Evolutionary conservation across 2,113 vertebrate species (phyloP).

Genomic region (Ancistrus triradiatus): DNA sequence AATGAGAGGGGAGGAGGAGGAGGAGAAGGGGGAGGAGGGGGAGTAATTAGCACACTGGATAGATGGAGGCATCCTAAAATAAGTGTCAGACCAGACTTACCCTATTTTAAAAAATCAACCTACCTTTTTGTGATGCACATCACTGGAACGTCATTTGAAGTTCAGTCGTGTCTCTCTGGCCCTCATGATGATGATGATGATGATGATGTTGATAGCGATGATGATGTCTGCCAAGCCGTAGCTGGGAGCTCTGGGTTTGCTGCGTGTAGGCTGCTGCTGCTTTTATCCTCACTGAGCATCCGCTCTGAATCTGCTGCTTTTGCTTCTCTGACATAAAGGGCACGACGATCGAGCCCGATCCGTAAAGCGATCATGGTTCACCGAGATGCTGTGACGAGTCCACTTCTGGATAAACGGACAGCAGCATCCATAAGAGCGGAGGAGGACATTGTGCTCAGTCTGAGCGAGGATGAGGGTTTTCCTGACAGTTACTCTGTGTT

Average conservation of each 20-base stretch:
- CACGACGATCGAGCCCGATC: constrained; percentile 54
- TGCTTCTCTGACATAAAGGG: constrained; percentile 56
- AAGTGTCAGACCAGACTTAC: constrained; percentile 23
- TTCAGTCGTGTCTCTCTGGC: constrained; percentile 66
- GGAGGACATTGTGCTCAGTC: constrained; percentile 46
- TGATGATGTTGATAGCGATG: constrained; percentile 45
- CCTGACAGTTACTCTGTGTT: constrained; percentile 61
- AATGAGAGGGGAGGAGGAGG: constrained; percentile 17
- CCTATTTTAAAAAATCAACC: constrained; percentile 42
- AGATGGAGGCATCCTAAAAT: constrained; percentile 19
- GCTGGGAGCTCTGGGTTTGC: constrained; percentile 56
- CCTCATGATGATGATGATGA: constrained; percentile 57
- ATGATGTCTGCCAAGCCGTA: constrained; percentile 60
- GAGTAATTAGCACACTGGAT: constrained; percentile 18
- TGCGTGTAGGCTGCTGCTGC: constrained; percentile 63
- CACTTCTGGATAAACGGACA: constrained; percentile 47
- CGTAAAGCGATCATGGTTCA: constrained; percentile 64
- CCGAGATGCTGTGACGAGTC: constrained; percentile 44
- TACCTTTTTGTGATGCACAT: constrained; percentile 69
- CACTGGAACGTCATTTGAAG: constrained; percentile 65
- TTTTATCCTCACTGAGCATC: constrained; percentile 58
- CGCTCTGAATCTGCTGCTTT: constrained; percentile 57
- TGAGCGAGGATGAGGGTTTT: constrained; percentile 47
- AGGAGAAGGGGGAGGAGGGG: constrained; percentile 14
- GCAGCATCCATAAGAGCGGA: constrained; percentile 48